phyloP scores from a whole-genome alignment of 2,888 invertebrate genomes.

The Petrophora chlorosata region DNA sequence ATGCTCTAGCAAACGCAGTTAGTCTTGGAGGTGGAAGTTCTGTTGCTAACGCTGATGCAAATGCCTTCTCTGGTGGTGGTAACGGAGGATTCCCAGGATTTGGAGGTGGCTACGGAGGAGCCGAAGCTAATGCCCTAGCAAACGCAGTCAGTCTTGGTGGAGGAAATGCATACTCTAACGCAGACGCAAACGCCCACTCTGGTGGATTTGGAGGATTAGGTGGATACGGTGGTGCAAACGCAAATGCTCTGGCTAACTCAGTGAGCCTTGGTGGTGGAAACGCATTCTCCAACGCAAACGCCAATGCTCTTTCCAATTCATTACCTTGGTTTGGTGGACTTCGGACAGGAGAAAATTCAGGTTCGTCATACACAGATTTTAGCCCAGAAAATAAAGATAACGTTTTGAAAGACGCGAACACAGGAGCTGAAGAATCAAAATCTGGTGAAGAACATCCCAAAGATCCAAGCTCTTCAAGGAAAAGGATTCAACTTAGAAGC shows the following conservation, averaged over 20 bases:
- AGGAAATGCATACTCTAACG: slow-evolving; percentile 17
- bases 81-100: neutral
- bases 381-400: neutral
- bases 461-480: neutral
- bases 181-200: slow-evolving; percentile 9
- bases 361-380: neutral
- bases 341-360: neutral
- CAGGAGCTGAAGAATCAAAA: neutral
- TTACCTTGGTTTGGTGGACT: neutral
- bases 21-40: slow-evolving; percentile 19
- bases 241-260: slow-evolving; percentile 7
- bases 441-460: neutral
- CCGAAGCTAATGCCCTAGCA: slow-evolving; percentile 1
- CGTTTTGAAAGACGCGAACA: too few species aligned
- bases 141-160: slow-evolving; percentile 14
- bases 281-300: slow-evolving; percentile 10
- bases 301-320: slow-evolving; percentile 5
- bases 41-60: slow-evolving; percentile 15
- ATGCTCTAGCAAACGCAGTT: slow-evolving; percentile 5
- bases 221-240: slow-evolving; percentile 2
- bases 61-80: slow-evolving; percentile 8
- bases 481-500: neutral
- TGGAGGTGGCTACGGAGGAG: neutral
- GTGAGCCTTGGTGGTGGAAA: slow-evolving; percentile 9
- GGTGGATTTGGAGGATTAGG: slow-evolving; percentile 2